Percentiles rank a stretch among this genome's conserved stretches.
Evolutionary conservation across 2,797 vertebrate species (phyloP).

Genomic region (Morelia viridis): DNA sequence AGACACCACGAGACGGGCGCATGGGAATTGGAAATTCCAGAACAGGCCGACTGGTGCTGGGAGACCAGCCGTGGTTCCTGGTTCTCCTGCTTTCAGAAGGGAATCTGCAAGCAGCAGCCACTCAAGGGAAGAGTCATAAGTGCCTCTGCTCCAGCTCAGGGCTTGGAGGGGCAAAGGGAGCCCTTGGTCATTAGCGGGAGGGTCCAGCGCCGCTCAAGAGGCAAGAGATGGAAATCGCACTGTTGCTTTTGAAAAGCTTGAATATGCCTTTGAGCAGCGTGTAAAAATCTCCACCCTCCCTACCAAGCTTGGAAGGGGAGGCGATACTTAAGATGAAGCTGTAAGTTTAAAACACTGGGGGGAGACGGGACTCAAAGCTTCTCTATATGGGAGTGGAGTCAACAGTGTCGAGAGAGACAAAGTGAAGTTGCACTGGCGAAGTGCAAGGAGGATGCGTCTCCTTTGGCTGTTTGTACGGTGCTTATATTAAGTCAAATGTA

Average conservation of each 20-base stretch:
- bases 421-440: too few relatives aligned
- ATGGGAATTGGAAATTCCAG: too few relatives aligned
- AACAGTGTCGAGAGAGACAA: neutral
- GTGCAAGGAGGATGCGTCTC: neutral
- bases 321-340: neutral
- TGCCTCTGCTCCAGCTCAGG: neutral
- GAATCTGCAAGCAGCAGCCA: neutral
- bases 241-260: neutral
- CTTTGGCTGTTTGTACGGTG: neutral
- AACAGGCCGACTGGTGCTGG: too few relatives aligned
- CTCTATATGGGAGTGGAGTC: too few relatives aligned
- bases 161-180: neutral
- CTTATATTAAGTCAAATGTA: neutral
- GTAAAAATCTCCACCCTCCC: too few relatives aligned
- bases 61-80: fast-evolving
- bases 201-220: too few relatives aligned
- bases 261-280: neutral
- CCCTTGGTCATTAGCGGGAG: neutral
- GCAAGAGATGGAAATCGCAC: too few relatives aligned
- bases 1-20: too few relatives aligned
- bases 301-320: too few relatives aligned
- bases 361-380: too few relatives aligned
- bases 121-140: neutral
- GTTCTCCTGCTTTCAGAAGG: neutral
- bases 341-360: neutral